Conservation (phyloP, 37 sponge, comb jelly and placozoan species). For the Eunapius fragilis region DNA sequence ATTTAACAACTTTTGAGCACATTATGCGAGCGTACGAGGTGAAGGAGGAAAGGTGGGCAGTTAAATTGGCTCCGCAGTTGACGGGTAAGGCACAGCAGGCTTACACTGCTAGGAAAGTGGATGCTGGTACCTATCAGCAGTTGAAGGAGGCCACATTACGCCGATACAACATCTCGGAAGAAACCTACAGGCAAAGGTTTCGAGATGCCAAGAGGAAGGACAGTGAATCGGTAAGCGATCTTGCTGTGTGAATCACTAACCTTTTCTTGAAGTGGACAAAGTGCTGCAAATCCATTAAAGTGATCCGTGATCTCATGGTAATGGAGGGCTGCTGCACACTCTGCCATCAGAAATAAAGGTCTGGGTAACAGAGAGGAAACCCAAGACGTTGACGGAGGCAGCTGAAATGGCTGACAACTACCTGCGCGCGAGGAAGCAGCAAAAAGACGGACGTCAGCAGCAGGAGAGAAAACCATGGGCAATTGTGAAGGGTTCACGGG, state of each 20-base stretch:
- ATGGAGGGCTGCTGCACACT: background rate
- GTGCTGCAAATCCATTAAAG: conserved; percentile 4
- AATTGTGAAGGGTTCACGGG: no score
- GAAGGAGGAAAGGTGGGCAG: conserved; percentile 13
- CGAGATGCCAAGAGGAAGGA: no score
- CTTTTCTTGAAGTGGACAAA: conserved; percentile 1
- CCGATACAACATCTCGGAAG: conserved; percentile 39
- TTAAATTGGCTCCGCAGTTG: conserved; percentile 20
- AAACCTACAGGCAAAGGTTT: no score
- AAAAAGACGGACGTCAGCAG: no score
- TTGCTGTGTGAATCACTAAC: conserved; percentile 19
- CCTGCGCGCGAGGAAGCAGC: background rate
- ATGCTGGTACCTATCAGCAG: conserved; percentile 11
- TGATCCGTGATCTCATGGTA: background rate
- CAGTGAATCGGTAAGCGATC: conserved; percentile 12
- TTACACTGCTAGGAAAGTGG: conserved; percentile 14
- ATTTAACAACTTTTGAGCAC: conserved; percentile 36
- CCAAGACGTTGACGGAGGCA: background rate
- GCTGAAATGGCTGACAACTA: background rate
- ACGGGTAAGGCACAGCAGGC: background rate
- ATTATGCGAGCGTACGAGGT: conserved; percentile 16
- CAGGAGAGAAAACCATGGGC: no score
- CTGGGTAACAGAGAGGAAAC: background rate
- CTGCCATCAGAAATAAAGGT: background rate
- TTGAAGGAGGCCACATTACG: conserved; percentile 53